Base-by-base conservation (phyloP, 2,888 invertebrate genomes). In the Caenorhabditis afra region DNA sequence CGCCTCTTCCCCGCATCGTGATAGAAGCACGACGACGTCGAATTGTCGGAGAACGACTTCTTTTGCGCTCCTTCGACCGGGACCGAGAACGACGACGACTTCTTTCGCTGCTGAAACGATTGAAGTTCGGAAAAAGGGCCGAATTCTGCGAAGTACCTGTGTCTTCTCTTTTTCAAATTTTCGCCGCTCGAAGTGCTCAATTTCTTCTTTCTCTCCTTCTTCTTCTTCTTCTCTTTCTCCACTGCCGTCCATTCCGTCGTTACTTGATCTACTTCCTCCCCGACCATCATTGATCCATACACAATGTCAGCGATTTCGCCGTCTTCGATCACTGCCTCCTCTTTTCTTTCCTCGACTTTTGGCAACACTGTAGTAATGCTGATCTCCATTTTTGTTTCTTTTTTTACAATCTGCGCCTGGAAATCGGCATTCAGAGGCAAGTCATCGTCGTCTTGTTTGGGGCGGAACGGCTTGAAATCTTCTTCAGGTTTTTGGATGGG, bases 281-380 rank as follows among this genome's bases (percentile, higher is more conserved):
- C 41, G 20, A 29, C 10, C 20, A 1, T 20, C 29, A 12, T 45
- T n/a, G 12, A 37, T 7, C 23, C 62, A 16, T 71, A 57, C 5
- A 22, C 58, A 44, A 35, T 44, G n/a, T 74, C 70, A 29, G 52
- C 77, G 14, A 77, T 65, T 49, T 70, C 77, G 5, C 77, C 70
- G 16, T 70, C 77, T 23, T 70, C 77, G 3, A 65, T 29, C 29
- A 7, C n/a, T n/a, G n/a, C 7, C 7, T 29, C 18, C 7, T 70
- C 70, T 18, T 57, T 22, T 12, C 29, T 37, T 57, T 64, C 35
- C 16, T 52, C 61, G 12, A 37, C 29, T 39, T 35, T 10, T 18
- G 67, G 67, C n/a, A 62, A 18, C n/a, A 39, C 45, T 8, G 68
- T 50, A 4, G 44, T 45, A 29, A 77, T 70, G 12, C 45, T 35